Base-by-base conservation (phyloP, 1,140 invertebrate genomes). In the Lordiphosa mommai region DNA sequence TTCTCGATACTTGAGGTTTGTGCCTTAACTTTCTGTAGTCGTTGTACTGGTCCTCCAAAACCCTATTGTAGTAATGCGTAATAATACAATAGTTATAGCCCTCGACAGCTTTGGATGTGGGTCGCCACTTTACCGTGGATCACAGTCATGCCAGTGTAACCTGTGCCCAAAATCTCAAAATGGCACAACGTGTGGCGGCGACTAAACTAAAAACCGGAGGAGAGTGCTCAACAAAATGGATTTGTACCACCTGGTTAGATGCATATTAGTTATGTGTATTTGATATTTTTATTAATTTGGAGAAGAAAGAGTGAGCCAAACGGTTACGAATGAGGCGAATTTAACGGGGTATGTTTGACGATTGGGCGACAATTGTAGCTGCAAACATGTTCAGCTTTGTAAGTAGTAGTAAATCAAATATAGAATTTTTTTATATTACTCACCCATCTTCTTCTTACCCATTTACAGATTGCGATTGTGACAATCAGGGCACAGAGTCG, bases 1-100 rank as follows among this genome's bases (percentile, higher is more conserved):
- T 93, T 96, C 49, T 95, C 93, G 94, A 96, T 72, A 92, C 92
- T 53, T 50, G 93, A 94, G 12, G 92, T 59, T 92, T 98, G 34
- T 97, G 74, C 97, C 97, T 94, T 1, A 94, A 95, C 59, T 98
- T 96, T 86, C 91, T 97, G 94, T 87, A 93, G 93, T 40, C 91
- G 94, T 86, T 96, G 2, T 96, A 94, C 87, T 97, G 97, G 97
- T 98, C 96, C 6, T 95, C 94, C 1, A 92, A 94, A 98, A 86
- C 96, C 96, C 0, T 92, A 93, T 96, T 49, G 93, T 96, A 92
- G 68, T 96, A 96, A 93, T 96, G 17, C 93, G 92, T 59, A 95
- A 94, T 93, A 38, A 89, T 95, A 12, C 91, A 90, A 93, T 38
- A 90, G 89, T 4, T 72, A 52, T 12, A 67, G 56, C 17, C 87